A percentile compares a stretch with the other conserved stretches of the same genome.
Conservation (phyloP, 2,888 invertebrate species). For the Lepidochrysops patricia region DNA sequence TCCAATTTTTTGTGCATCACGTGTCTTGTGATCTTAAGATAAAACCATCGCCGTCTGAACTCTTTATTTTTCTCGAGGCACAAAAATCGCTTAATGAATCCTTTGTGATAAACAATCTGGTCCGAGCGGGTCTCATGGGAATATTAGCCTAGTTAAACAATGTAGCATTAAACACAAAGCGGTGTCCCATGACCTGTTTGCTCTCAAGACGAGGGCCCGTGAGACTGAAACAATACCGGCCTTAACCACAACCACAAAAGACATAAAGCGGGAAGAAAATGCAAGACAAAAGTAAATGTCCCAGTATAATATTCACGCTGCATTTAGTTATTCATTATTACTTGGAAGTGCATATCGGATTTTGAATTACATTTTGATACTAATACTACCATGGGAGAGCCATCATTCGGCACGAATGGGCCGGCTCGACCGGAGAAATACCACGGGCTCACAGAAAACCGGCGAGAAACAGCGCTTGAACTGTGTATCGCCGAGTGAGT, state of each 20-base stretch:
- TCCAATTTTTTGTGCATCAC: too few relatives aligned
- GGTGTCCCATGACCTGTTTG: slow-evolving; percentile 51
- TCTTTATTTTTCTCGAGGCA: not conserved
- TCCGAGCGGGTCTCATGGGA: slow-evolving; percentile 40
- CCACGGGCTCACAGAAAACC: too few relatives aligned
- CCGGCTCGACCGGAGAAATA: too few relatives aligned
- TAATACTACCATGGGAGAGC: too few relatives aligned
- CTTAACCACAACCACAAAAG: slow-evolving; percentile 41
- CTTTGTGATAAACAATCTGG: slow-evolving; percentile 10
- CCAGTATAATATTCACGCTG: slow-evolving; percentile 24
- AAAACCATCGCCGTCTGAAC: too few relatives aligned
- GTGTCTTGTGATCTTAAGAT: too few relatives aligned
- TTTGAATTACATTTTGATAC: not conserved
- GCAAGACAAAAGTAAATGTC: slow-evolving; percentile 30
- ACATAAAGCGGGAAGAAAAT: slow-evolving; percentile 43
- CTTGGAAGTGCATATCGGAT: not conserved
- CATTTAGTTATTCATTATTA: not conserved
- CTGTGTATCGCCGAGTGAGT: too few relatives aligned
- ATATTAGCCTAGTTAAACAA: slow-evolving; percentile 55
- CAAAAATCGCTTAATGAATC: slow-evolving; percentile 6
- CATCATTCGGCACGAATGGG: too few relatives aligned
- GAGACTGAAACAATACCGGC: slow-evolving; percentile 50
- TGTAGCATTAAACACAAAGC: slow-evolving; percentile 43
- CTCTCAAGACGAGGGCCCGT: slow-evolving; percentile 50
- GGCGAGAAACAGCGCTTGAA: too few relatives aligned